Percentiles rank a stretch among this genome's conserved stretches.
Evolutionary conservation across 1,140 invertebrate genomes (phyloP).

Genomic region (Hyles vespertilio): DNA sequence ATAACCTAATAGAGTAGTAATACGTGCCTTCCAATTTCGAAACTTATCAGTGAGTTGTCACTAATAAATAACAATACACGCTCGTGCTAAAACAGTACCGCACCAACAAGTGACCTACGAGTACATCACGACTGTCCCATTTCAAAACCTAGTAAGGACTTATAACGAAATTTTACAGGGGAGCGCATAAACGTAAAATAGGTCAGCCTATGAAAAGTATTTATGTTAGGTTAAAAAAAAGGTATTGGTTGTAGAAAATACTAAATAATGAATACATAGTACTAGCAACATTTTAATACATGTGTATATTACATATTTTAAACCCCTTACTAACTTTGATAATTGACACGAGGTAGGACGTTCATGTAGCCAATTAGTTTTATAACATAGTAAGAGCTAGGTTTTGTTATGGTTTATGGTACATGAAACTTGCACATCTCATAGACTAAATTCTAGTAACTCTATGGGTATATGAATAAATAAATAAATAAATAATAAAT

Average conservation of each 20-base stretch:
- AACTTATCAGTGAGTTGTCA: too few species aligned
- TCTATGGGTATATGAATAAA: background rate
- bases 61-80: too few species aligned
- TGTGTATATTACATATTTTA: conserved; percentile 6
- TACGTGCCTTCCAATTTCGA: too few species aligned
- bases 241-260: conserved; percentile 8
- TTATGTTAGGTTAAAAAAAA: conserved; percentile 12
- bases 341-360: conserved; percentile 4
- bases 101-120: too few species aligned
- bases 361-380: conserved; percentile 3
- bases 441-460: conserved; percentile 3
- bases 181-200: conserved; percentile 7
- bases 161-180: conserved; percentile 6
- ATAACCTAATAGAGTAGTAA: too few species aligned
- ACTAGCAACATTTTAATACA: background rate
- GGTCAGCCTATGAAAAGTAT: conserved; percentile 14
- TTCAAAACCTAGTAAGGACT: too few species aligned
- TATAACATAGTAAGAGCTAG: conserved; percentile 8
- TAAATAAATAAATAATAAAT: background rate
- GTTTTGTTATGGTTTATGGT: conserved; percentile 1
- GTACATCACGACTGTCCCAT: too few species aligned
- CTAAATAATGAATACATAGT: conserved; percentile 4
- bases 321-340: background rate
- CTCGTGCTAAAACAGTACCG: too few species aligned
- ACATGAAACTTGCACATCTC: background rate